phyloP scores from a whole-genome alignment of 2,113 vertebrate genomes.

The Peromyscus maniculatus region DNA sequence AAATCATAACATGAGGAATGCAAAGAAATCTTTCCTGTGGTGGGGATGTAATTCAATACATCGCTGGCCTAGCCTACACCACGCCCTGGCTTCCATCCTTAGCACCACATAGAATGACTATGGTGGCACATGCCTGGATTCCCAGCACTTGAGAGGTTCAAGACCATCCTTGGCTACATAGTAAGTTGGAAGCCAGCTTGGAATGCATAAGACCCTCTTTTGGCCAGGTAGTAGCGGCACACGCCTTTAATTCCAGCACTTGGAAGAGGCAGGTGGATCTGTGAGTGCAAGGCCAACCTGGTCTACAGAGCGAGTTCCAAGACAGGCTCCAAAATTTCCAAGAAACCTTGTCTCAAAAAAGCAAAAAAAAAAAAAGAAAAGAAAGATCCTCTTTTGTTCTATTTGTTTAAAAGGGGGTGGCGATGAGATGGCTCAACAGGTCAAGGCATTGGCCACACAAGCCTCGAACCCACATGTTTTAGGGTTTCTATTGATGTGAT shows the following conservation, averaged over 20 bases:
- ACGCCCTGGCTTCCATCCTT: background rate
- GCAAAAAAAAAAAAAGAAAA: too few relatives aligned
- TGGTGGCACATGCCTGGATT: background rate
- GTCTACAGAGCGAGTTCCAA: too few relatives aligned
- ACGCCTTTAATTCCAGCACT: too few relatives aligned
- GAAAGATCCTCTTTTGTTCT: background rate
- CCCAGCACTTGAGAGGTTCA: background rate
- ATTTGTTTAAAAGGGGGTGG: background rate
- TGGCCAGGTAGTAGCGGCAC: accelerated
- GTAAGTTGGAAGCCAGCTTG: background rate
- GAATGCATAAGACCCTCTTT: background rate
- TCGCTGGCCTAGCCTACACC: background rate
- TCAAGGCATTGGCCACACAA: background rate
- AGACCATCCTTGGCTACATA: background rate
- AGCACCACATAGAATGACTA: background rate
- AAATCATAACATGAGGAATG: background rate
- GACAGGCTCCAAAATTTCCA: too few relatives aligned
- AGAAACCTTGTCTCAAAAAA: too few relatives aligned
- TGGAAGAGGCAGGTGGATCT: too few relatives aligned
- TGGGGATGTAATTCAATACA: background rate
- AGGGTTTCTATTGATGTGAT: background rate
- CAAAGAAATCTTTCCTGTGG: background rate
- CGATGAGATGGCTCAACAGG: background rate
- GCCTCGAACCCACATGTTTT: background rate
- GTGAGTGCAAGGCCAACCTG: too few relatives aligned